Evolutionary conservation across 1,140 invertebrate genomes (phyloP).

Genomic region (Halyomorpha halys): DNA sequence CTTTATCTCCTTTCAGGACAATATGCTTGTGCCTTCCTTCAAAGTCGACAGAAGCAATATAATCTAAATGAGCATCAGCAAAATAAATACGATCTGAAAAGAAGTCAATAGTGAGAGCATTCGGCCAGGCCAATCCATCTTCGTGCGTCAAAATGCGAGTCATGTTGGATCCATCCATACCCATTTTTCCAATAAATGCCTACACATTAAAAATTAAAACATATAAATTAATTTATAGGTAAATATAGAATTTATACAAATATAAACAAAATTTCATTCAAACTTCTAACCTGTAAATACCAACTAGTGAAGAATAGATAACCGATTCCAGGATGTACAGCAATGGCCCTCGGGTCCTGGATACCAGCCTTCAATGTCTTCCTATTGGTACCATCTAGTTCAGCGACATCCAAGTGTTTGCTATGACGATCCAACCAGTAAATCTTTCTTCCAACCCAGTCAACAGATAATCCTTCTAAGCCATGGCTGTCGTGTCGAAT

Average conservation of each 20-base stretch:
- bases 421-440: conserved; percentile 96
- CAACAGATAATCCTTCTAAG: conserved; percentile 89
- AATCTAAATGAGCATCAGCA: conserved; percentile 97
- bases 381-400: conserved; percentile 84
- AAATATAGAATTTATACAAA: not conserved
- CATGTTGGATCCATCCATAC: conserved; percentile 92
- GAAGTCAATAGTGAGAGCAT: conserved; percentile 93
- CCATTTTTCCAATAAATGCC: conserved; percentile 94
- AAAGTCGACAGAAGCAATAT: conserved; percentile 87
- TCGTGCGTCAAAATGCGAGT: conserved; percentile 82
- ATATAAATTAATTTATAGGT: not conserved
- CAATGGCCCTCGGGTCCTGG: conserved; percentile 84
- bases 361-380: conserved; percentile 79
- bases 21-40: conserved; percentile 76
- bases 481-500: conserved; percentile 89
- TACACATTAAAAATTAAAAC: conserved; percentile 36
- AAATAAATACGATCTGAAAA: conserved; percentile 90
- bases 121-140: conserved; percentile 94
- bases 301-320: conserved; percentile 93
- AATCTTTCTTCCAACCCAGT: conserved; percentile 92
- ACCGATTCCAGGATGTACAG: conserved; percentile 87
- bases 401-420: conserved; percentile 84
- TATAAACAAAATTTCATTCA: not conserved
- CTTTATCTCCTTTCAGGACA: conserved; percentile 64
- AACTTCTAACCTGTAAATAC: conserved; percentile 56